Conservation (phyloP, 2,888 invertebrate genomes). For the Belgica antarctica region DNA sequence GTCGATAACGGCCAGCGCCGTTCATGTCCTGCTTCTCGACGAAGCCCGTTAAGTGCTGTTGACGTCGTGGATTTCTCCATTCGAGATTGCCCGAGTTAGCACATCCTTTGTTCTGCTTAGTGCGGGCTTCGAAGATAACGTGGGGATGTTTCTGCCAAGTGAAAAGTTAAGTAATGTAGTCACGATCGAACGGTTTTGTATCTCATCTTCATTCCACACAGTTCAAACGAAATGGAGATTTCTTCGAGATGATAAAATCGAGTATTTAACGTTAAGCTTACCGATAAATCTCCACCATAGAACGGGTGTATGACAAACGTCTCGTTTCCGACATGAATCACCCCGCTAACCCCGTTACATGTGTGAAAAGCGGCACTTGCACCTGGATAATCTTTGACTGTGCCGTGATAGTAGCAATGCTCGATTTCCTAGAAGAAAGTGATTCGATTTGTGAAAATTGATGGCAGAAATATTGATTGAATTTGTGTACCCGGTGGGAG, state of each 20-base stretch:
- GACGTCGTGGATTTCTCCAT: slow-evolving; percentile 65
- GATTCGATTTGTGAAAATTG: slow-evolving; percentile 46
- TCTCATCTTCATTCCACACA: not conserved
- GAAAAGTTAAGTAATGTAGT: not conserved
- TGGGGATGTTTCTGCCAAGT: slow-evolving; percentile 88
- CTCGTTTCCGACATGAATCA: slow-evolving; percentile 96
- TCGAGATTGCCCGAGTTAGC: slow-evolving; percentile 77
- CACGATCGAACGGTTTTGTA: not conserved
- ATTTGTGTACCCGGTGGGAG: slow-evolving; percentile 71
- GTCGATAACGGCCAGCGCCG: slow-evolving; percentile 57
- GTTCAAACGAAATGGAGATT: not conserved
- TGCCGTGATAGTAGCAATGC: slow-evolving; percentile 98
- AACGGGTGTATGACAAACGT: slow-evolving; percentile 98
- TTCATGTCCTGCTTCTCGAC: slow-evolving; percentile 53
- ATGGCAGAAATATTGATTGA: not conserved
- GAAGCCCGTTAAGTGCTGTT: slow-evolving; percentile 59
- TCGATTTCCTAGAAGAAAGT: slow-evolving; percentile 86
- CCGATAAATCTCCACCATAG: slow-evolving; percentile 94
- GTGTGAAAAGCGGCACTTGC: slow-evolving; percentile 97
- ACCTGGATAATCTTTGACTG: slow-evolving; percentile 93
- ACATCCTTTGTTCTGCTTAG: slow-evolving; percentile 87
- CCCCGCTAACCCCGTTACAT: slow-evolving; percentile 95
- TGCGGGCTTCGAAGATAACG: slow-evolving; percentile 92
- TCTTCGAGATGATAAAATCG: not conserved
- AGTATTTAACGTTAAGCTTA: slow-evolving; percentile 59